These are phyloP conservation scores for Galago senegalensis DNA, from an alignment of 2,797 vertebrate genomes.

Conservation along the genomic window DNA sequence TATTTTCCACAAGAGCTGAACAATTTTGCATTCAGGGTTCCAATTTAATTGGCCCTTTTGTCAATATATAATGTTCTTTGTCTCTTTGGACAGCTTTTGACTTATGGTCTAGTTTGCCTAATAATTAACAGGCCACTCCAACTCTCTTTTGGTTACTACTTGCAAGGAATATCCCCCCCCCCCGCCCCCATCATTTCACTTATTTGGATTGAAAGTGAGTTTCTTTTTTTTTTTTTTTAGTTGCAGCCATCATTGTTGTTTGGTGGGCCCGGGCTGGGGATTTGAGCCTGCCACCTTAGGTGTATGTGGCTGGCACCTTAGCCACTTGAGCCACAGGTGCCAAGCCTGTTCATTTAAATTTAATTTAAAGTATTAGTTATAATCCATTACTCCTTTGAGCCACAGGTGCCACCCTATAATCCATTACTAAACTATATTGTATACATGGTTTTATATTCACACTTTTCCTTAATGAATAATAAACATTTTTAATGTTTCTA, in stretches of 20 bases:
- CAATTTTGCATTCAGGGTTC: background rate
- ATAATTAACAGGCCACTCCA: background rate
- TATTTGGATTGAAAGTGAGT: background rate
- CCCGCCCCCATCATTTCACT: background rate
- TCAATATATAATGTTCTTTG: background rate
- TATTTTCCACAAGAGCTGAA: background rate
- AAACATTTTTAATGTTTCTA: slow-evolving; percentile 13
- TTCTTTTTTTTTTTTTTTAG: too few species aligned
- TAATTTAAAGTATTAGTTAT: slow-evolving; percentile 33
- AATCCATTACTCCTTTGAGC: background rate
- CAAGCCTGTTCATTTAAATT: background rate
- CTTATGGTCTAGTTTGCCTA: background rate
- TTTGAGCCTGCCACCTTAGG: too few species aligned
- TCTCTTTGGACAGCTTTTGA: background rate
- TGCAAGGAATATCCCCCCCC: background rate
- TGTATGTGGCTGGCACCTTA: too few species aligned
- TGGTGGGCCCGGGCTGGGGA: too few species aligned
- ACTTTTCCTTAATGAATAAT: slow-evolving; percentile 25
- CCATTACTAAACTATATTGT: background rate
- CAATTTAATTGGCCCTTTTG: background rate
- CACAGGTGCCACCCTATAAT: background rate
- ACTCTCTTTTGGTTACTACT: background rate
- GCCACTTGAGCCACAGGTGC: too few species aligned
- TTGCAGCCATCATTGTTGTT: too few species aligned
- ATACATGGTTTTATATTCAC: background rate